Base-by-base conservation (phyloP, 1,140 invertebrate genomes). In the Leptinotarsa defecta region DNA sequence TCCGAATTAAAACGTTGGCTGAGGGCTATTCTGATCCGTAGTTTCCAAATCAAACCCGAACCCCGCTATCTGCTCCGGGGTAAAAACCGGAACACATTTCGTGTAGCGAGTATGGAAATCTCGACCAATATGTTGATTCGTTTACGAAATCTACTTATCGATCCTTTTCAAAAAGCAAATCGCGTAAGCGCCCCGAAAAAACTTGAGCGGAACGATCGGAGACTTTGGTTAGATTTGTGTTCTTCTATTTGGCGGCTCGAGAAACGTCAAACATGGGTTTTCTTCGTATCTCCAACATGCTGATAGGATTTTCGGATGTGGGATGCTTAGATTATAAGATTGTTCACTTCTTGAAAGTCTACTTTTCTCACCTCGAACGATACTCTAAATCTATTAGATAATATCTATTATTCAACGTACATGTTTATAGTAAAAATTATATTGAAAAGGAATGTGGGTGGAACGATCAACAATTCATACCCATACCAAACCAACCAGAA, bases 131-230 rank as follows among this genome's bases (percentile, higher is more conserved):
- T 72, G 70, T 62, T 72, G 70, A 72, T 72, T 72, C 70, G 70
- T 72, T 72, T 72, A 72, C 70, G 70, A 62, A 72, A 72, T 72
- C 70, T 63, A 72, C 70, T 72, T 70, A 70, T 70, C 68, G 68
- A 70, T 70, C 68, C 43, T 52, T 48, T 70, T 43, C 13, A 20
- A 27, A 34, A 72, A 34, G 70, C 8, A 72, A 72, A 72, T 72
- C 70, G 70, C 57, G 70, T 62, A 72, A 72, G 64, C 64, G 64
- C 4, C 27, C 61, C 2, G 64, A 65, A 65, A 65, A 65, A 65
- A 57, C 52, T 57, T 57, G 52, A 57, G 52, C 34, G 52, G 52
- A 57, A 17, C n/a, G 4, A 17, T 57, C 52, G 3, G 52, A 43
- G 34, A 43, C 52, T 57, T 17, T 6, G 52, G 52, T 17, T 57